Base-by-base conservation (phyloP, 1,140 invertebrate species). In the Drosophila grimshawi region DNA sequence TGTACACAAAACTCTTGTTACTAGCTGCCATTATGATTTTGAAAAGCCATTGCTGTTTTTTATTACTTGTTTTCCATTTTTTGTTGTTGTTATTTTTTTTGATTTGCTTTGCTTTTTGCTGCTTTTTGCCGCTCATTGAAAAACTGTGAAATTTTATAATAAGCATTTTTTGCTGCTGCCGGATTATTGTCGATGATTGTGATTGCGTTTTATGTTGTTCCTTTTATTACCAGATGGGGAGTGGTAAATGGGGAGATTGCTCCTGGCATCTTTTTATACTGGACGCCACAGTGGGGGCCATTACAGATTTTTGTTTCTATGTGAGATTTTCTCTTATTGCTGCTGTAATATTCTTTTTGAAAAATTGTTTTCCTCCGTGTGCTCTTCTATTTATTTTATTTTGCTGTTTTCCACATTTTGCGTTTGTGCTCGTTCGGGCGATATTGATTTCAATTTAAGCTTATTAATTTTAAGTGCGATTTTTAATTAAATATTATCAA, bases 111-210 rank as follows among this genome's bases (percentile, higher is more conserved):
- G 45, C 60, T 66, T 68, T 56, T 55, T 10, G 10, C 32, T 53
- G 45, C 69, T 62, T 70, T 52, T 56, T 76, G 74, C 70, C 70
- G 72, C 83, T 91, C 88, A 91, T 90, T 90, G 89, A 91, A 92
- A 89, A 92, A 92, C 86, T 92, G 90, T 92, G 90, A 91, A 91
- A 92, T 92, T 91, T 92, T 89, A 91, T 91, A 91, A 92, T 92
- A 92, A 92, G 86, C 90, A 92, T 77, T 91, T 91, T 89, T 91
- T 71, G 77, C 71, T 68, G 78, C 80, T 90, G 80, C 78, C 80
- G 86, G 90, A 91, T 91, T 91, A 91, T 91, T 91, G 86, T 88
- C 86, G 90, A 91, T 91, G 86, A 91, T 91, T 91, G 90, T 91
- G 90, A 91, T 91, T 91, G 90, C 86, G 80, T 86, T 91, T 83